A percentile compares a stretch with the other conserved stretches of the same genome.
Evolutionary conservation across 2,113 vertebrate genomes (phyloP).

Genomic region (Tupaia tana): DNA sequence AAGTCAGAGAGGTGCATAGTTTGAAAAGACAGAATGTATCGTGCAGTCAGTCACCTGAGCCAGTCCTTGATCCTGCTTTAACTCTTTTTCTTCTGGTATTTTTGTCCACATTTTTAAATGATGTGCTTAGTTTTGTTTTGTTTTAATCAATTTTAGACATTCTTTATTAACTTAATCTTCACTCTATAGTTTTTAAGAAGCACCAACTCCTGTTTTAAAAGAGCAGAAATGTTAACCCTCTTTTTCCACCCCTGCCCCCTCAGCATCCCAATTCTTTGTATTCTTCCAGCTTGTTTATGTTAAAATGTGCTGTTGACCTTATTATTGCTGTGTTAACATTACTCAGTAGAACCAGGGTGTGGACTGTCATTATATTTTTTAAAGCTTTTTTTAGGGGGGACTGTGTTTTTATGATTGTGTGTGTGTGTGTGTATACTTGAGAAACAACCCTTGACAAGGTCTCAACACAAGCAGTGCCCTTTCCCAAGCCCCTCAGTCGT

Average conservation of each 20-base stretch:
- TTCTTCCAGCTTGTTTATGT: neutral
- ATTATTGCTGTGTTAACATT: neutral
- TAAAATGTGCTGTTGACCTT: neutral
- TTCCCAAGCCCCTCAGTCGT: no score
- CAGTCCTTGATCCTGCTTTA: neutral
- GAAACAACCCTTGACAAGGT: no score
- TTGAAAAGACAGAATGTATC: neutral
- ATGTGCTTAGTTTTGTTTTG: slow-evolving; percentile 1
- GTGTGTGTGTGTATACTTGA: neutral
- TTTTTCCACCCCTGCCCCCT: neutral
- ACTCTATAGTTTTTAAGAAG: neutral
- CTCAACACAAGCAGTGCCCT: no score
- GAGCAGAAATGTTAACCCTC: neutral
- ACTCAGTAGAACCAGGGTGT: neutral
- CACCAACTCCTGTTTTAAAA: neutral
- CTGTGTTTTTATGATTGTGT: no score
- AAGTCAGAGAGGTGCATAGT: neutral
- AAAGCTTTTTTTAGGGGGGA: no score
- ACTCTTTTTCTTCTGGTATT: neutral
- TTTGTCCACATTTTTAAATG: slow-evolving; percentile 20
- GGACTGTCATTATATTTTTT: neutral
- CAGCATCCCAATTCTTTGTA: neutral
- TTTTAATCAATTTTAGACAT: neutral
- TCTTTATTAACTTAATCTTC: neutral
- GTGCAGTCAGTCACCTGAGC: neutral